Percentiles rank a stretch among this genome's conserved stretches.
Evolutionary conservation across 2,113 vertebrate genomes (phyloP).

Genomic region (Micronisus gabar): DNA sequence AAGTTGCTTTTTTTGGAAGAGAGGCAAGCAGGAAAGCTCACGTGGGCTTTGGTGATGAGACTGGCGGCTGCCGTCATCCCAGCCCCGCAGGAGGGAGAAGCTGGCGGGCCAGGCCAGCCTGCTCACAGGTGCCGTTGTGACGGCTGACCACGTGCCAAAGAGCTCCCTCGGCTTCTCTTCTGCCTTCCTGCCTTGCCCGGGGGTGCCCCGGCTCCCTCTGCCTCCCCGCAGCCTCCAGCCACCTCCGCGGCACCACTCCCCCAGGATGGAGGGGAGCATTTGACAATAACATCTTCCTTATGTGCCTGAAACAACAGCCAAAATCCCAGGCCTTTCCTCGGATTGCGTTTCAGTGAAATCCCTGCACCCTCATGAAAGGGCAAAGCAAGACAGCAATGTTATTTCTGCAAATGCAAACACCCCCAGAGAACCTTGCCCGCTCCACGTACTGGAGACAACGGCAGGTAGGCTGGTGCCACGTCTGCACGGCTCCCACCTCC

Average conservation of each 20-base stretch:
- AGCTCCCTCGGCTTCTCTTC: background rate
- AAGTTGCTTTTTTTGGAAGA: slow-evolving; percentile 46
- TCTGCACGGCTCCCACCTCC: background rate
- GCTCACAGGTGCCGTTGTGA: background rate
- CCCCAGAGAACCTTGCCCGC: background rate
- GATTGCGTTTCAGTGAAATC: background rate
- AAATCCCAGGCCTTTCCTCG: background rate
- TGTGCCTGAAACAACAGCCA: background rate
- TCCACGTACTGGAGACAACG: fast-evolving
- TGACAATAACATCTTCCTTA: slow-evolving; percentile 3
- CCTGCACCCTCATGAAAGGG: background rate
- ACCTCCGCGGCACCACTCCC: background rate
- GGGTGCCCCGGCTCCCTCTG: background rate
- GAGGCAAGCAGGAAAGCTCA: background rate
- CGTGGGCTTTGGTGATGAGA: background rate
- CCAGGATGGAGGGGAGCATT: background rate
- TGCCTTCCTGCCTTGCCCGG: background rate
- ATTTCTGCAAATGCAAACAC: background rate
- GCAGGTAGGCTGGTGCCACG: background rate
- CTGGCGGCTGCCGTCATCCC: background rate
- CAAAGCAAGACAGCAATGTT: background rate
- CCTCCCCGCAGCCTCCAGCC: background rate
- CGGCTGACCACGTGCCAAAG: background rate
- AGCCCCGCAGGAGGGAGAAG: background rate
- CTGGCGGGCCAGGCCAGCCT: background rate